Evolutionary conservation across 1,140 invertebrate species (phyloP), one percentile per base, ranked within the genome.

Genomic region (Antheraea mylitta): DNA sequence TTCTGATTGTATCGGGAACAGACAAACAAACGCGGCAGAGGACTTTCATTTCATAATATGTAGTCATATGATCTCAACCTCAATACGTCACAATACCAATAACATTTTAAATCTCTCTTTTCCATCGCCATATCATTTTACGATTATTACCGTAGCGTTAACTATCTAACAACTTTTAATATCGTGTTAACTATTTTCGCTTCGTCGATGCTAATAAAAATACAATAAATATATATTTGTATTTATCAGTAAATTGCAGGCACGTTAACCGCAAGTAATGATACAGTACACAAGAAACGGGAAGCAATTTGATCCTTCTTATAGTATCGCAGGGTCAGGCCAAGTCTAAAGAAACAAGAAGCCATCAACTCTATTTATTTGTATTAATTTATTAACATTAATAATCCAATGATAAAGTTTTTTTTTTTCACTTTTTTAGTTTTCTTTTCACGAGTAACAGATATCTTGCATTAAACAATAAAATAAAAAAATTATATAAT

Each of bases 101-200:
- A 77, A 76, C 68, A 75, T 67, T 75, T 77, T 79, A 74, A 72
- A 78, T 77, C 74, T 73, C 72, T 74, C 66, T 66, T 66, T 66
- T 66, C 65, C 22, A 66, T 59, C 65, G 53, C 65, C 53, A 66
- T 66, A 48, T 59, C 36, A 36, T 11, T 66, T 66, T 66, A 66
- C 58, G 48, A 36, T 66, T 66, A 66, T 66, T 22, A 59, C 65
- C 58, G 65, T 59, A 66, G 36, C 65, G 53, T 66, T 59, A 66
- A 59, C 48, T 66, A 66, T 36, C 48, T 10, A 22, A 59, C 16
- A 53, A 59, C n/a, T 42, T 58, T 58, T 66, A 66, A 37, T 58
- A 66, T 58, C 48, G 48, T 30, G 18, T 13, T 36, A 22, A 66
- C 4, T 37, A 36, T 58, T 66, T 42, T 65, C 7, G 19, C 19